These are phyloP conservation scores for Tokudaia muenninki DNA, from an alignment of 2,797 vertebrate genomes.

Conservation along the genomic window DNA sequence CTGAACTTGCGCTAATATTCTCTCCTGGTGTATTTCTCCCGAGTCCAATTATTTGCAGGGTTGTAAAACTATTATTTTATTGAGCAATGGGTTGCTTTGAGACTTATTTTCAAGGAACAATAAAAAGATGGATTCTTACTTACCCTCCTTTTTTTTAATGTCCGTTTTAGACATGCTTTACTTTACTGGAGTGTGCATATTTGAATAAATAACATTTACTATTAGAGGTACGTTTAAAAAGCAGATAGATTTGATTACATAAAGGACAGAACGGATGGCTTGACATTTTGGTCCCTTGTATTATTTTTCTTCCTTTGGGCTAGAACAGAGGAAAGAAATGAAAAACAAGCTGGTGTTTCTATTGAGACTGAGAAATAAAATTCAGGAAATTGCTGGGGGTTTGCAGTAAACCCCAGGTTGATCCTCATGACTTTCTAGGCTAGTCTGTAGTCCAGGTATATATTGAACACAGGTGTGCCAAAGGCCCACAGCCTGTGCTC, in stretches of 20 bases:
- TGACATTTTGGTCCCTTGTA: background rate
- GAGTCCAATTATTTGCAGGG: conserved; percentile 42
- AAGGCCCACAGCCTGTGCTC: background rate
- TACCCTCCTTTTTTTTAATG: background rate
- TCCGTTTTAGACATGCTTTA: background rate
- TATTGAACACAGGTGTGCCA: background rate
- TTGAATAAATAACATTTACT: background rate
- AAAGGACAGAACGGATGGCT: background rate
- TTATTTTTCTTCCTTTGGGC: conserved; percentile 2
- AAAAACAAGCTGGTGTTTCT: conserved; percentile 5
- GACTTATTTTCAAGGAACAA: conserved; percentile 20
- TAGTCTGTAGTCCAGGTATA: background rate
- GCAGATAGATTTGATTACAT: background rate
- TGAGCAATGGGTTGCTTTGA: background rate
- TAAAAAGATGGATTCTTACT: background rate
- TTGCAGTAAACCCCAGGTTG: background rate
- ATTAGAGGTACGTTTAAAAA: conserved; percentile 24
- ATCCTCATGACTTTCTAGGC: background rate
- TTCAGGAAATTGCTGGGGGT: background rate
- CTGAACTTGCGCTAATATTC: conserved; percentile 24
- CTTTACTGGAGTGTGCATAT: background rate
- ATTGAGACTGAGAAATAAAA: background rate
- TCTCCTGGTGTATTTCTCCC: background rate
- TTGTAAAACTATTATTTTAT: conserved; percentile 20
- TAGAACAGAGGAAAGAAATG: background rate